Percentiles rank a stretch among this genome's conserved stretches.
phyloP scores from a whole-genome alignment of 2,888 invertebrate genomes.

The Drosophila meridionalis region DNA sequence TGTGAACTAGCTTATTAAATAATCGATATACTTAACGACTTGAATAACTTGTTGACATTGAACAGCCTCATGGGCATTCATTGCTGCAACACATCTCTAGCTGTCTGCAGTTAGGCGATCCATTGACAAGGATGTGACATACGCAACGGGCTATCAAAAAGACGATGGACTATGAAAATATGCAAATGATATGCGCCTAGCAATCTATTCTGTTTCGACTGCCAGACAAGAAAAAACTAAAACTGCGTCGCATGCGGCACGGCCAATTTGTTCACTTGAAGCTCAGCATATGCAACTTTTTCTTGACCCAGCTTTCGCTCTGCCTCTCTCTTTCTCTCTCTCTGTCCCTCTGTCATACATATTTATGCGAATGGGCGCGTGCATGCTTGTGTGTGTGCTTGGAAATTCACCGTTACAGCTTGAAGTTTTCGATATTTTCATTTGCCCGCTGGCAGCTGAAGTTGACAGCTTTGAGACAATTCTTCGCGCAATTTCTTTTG shows the following conservation, averaged over 20 bases:
- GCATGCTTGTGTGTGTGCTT: conserved; percentile 8
- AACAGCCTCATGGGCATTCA: conserved; percentile 13
- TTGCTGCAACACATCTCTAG: conserved; percentile 5
- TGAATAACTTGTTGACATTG: background rate
- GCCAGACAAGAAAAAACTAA: background rate
- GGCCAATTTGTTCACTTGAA: conserved; percentile 54
- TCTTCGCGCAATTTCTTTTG: conserved; percentile 63
- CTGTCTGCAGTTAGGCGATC: conserved; percentile 29
- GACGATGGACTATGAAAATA: conserved; percentile 26
- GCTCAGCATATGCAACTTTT: conserved; percentile 31
- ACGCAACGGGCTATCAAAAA: conserved; percentile 21
- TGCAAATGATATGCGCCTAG: conserved; percentile 63
- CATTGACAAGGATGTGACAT: conserved; percentile 52
- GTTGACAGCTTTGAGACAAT: conserved; percentile 61
- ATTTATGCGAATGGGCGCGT: background rate
- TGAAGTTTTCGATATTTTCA: conserved; percentile 67
- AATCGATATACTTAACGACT: background rate
- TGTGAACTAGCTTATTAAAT: background rate
- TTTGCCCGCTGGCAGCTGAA: conserved; percentile 62
- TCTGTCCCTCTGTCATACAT: background rate
- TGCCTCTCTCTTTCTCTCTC: background rate
- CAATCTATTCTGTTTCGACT: conserved; percentile 5
- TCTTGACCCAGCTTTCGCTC: background rate
- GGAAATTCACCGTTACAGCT: conserved; percentile 17
- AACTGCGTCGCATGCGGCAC: conserved; percentile 22